A percentile compares a stretch with the other conserved stretches of the same genome.
Conservation (phyloP, 2,797 vertebrate species). For the Capromys pilorides region DNA sequence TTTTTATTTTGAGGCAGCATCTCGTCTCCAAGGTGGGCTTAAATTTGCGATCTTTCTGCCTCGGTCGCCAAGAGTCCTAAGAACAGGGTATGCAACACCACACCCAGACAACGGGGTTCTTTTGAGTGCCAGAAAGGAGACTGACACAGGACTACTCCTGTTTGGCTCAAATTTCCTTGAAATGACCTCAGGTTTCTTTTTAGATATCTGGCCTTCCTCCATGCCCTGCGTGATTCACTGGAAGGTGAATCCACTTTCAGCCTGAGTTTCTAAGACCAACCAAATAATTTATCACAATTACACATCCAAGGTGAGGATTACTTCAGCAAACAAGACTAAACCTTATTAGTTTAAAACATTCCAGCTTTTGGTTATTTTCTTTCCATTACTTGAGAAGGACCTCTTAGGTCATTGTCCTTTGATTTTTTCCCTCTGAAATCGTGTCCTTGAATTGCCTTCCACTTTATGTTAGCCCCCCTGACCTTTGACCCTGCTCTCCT, state of each 20-base stretch:
- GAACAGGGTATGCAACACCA: background rate
- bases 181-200: background rate
- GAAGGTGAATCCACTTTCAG: background rate
- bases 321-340: background rate
- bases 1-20: background rate
- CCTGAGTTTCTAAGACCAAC: background rate
- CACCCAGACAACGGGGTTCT: background rate
- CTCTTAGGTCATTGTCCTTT: background rate
- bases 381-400: background rate
- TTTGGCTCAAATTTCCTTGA: background rate
- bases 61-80: background rate
- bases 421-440: background rate
- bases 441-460: background rate
- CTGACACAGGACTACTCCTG: background rate
- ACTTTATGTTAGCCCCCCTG: background rate
- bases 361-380: background rate
- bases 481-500: background rate
- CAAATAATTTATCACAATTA: background rate
- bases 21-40: background rate
- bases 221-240: background rate
- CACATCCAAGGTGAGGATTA: background rate
- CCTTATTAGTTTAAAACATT: background rate
- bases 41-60: background rate
- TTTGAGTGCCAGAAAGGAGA: background rate
- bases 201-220: background rate